Conservation (phyloP, 1,140 invertebrate species). For the Lepidurus apus region DNA sequence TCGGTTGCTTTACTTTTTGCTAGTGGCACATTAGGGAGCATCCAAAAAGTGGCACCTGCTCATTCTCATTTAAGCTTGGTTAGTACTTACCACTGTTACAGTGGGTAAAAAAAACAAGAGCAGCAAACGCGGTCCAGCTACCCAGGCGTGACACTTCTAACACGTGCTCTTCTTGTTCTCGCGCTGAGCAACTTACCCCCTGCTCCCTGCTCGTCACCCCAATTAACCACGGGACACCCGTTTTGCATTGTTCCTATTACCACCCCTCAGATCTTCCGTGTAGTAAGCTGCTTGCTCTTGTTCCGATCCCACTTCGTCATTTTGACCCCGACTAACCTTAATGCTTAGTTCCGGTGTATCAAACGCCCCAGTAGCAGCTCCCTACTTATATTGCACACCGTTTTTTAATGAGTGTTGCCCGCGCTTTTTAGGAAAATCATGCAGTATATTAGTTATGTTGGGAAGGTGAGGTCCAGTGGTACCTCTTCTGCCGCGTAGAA, state of each 20-base stretch:
- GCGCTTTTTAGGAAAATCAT: not conserved
- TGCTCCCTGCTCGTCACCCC: not conserved
- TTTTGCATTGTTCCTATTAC: not conserved
- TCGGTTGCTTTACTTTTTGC: not conserved
- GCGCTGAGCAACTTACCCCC: slow-evolving; percentile 5
- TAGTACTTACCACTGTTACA: not conserved
- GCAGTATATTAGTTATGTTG: no score
- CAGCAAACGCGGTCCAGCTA: not conserved
- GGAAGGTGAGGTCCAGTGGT: no score
- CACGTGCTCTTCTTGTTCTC: slow-evolving; percentile 16
- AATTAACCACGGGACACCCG: slow-evolving; percentile 6
- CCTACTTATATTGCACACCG: not conserved
- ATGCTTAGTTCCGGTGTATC: slow-evolving; percentile 3
- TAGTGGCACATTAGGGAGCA: not conserved
- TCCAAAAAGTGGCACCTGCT: not conserved
- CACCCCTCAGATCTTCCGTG: not conserved
- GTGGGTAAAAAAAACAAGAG: not conserved
- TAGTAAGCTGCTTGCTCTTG: not conserved
- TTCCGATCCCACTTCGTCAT: not conserved
- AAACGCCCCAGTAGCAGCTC: not conserved
- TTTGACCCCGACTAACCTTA: not conserved
- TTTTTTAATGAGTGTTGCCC: not conserved
- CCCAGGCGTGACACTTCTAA: slow-evolving; percentile 13
- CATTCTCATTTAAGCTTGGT: not conserved
- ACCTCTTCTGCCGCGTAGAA: no score